Conservation (phyloP, 1,140 invertebrate species). For the Dendrolimus punctatus region DNA sequence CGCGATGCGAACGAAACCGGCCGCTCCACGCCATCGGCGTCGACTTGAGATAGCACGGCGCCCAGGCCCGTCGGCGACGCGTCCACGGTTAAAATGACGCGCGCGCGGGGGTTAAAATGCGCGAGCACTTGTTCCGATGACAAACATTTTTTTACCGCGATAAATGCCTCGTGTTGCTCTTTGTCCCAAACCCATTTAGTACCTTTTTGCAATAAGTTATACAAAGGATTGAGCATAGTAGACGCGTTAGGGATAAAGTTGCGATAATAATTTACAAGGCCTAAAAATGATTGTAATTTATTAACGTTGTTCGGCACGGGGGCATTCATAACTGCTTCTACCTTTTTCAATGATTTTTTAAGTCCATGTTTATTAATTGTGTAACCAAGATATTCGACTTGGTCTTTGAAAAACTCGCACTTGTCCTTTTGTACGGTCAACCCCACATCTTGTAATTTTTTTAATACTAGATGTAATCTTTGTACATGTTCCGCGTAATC, state of each 20-base stretch:
- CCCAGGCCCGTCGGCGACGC: conserved; percentile 33
- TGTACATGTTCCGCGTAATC: conserved; percentile 8
- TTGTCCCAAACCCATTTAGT: conserved; percentile 18
- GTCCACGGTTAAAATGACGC: conserved; percentile 32
- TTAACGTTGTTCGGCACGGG: conserved; percentile 8
- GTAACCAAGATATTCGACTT: conserved; percentile 14
- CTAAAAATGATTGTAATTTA: conserved; percentile 25
- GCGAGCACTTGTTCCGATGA: conserved; percentile 30
- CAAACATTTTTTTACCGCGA: conserved; percentile 26
- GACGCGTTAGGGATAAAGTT: conserved; percentile 55
- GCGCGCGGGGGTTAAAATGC: conserved; percentile 47
- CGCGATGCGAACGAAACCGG: no score
- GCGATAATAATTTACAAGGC: conserved; percentile 27
- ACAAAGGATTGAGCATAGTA: conserved; percentile 33
- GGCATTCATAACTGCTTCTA: conserved; percentile 14
- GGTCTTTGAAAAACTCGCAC: conserved; percentile 19
- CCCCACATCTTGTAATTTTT: conserved; percentile 14
- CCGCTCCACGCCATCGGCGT: conserved; percentile 6
- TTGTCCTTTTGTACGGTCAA: conserved; percentile 11
- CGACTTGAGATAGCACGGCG: conserved; percentile 29
- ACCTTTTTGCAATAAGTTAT: conserved; percentile 22
- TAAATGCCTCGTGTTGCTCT: conserved; percentile 25
- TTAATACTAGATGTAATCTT: conserved; percentile 13
- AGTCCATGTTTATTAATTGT: conserved; percentile 16
- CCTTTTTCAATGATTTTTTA: conserved; percentile 14